Evolutionary conservation across 2,888 invertebrate genomes (phyloP).

Genomic region (Ypsolopha scabrella): DNA sequence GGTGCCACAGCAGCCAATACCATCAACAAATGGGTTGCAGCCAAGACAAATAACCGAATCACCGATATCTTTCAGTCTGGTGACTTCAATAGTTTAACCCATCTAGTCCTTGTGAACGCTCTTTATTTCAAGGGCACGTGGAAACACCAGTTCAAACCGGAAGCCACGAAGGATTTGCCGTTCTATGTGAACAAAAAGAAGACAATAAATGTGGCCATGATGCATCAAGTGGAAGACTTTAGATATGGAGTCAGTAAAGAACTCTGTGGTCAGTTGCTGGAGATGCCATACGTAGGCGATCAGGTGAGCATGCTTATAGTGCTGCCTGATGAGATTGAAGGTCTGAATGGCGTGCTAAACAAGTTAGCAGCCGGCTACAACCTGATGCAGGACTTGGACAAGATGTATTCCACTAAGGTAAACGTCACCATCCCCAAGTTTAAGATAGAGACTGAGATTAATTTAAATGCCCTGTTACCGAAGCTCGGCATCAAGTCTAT

Average conservation of each 20-base stretch:
- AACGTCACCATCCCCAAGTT: slow-evolving; percentile 82
- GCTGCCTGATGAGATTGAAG: slow-evolving; percentile 76
- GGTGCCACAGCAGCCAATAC: slow-evolving; percentile 48
- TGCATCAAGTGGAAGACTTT: slow-evolving; percentile 72
- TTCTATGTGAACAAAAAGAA: slow-evolving; percentile 72
- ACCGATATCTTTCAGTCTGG: slow-evolving; percentile 76
- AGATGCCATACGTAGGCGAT: slow-evolving; percentile 77
- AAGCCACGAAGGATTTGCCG: slow-evolving; percentile 65
- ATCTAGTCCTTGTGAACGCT: slow-evolving; percentile 84
- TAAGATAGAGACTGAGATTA: slow-evolving; percentile 80
- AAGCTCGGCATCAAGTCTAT: slow-evolving; percentile 80
- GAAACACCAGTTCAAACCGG: slow-evolving; percentile 74
- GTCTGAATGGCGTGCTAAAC: slow-evolving; percentile 72
- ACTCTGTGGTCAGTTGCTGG: slow-evolving; percentile 69
- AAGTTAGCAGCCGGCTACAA: slow-evolving; percentile 66
- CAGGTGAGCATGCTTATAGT: slow-evolving; percentile 81
- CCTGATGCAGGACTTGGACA: slow-evolving; percentile 62
- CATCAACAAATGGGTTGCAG: slow-evolving; percentile 87
- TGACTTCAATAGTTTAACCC: slow-evolving; percentile 65
- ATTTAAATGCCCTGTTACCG: slow-evolving; percentile 72
- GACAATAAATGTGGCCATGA: slow-evolving; percentile 76
- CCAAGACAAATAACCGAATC: slow-evolving; percentile 86
- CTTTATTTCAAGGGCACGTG: slow-evolving; percentile 89
- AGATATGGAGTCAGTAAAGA: slow-evolving; percentile 35
- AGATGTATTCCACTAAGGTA: slow-evolving; percentile 67